Base-by-base conservation (phyloP, 1,140 invertebrate genomes). In the Caenorhabditis briggsae region DNA sequence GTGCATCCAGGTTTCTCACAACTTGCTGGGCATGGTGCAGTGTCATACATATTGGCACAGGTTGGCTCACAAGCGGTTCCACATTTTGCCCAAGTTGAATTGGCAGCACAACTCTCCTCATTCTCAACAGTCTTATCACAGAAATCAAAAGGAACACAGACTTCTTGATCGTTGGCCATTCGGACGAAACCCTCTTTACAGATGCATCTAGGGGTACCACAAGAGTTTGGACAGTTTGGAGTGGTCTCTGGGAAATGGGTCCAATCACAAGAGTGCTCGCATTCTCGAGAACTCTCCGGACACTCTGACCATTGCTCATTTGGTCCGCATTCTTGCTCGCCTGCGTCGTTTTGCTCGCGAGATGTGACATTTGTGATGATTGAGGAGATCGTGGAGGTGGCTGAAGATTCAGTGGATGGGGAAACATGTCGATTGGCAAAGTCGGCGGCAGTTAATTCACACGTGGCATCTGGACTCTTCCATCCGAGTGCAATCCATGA, bases 401-500 rank as follows among this genome's bases (percentile, higher is more conserved):
- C 3, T 3, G 50, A 14, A 2, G 78, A 0, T 0, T 14, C 16
- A 20, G 78, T 9, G 5, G 78, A 58, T 2, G 78, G 14, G 8
- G 46, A 3, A 5, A n/a, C 16, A 6, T 55, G 5, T 23, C 55
- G 11, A 14, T n/a, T 41, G 2, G 16, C 7, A 58, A 61, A 83
- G 23, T 59, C 55, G 33, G 20, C 43, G 5, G 82, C 53, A 33
- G 82, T 46, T 1, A 58, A 16, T 5, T 86, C 74, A 33, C 88
- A 83, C 16, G 85, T 58, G 43, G 64, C 70, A 91, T 92, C 88
- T 46, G 59, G 18, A 9, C 92, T 90, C 83, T 92, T 89, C 91
- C 91, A 92, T 25, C 92, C 92, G 16, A 93, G 23, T 2, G 89
- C 92, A 43, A 92, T 89, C 91, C 91, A 93, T 11, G 90, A 90